Evolutionary conservation across 2,888 invertebrate genomes (phyloP).

Genomic region (Ophioninae sp.): DNA sequence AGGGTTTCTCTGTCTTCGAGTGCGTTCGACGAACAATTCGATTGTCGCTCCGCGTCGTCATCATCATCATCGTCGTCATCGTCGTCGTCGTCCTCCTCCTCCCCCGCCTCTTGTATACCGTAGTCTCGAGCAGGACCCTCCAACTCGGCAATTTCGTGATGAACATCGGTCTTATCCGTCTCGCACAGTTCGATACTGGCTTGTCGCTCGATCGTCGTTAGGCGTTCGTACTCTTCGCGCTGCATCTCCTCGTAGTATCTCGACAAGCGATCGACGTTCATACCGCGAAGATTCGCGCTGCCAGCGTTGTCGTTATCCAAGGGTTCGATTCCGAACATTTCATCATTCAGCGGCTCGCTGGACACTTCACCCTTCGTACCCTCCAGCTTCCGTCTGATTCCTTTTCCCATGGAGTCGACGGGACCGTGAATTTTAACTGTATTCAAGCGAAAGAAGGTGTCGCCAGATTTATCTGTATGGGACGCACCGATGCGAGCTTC

Average conservation of each 20-base stretch:
- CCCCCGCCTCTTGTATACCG: background rate
- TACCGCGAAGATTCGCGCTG: slow-evolving; percentile 14
- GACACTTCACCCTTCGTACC: slow-evolving; percentile 53
- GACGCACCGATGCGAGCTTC: slow-evolving; percentile 57
- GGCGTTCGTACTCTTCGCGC: slow-evolving; percentile 22
- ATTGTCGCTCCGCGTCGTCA: background rate
- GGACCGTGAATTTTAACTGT: slow-evolving; percentile 39
- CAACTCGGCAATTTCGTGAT: background rate
- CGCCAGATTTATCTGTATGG: slow-evolving; percentile 57
- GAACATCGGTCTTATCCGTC: slow-evolving; percentile 30
- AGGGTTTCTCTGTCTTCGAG: slow-evolving; percentile 5
- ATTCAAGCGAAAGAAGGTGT: slow-evolving; percentile 54
- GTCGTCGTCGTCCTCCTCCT: too few species aligned
- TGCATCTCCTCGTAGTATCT: slow-evolving; percentile 35
- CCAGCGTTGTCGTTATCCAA: slow-evolving; percentile 41
- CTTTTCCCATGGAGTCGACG: slow-evolving; percentile 56
- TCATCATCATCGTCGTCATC: too few species aligned
- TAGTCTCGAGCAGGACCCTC: background rate
- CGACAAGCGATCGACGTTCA: slow-evolving; percentile 38
- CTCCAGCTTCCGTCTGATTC: slow-evolving; percentile 58
- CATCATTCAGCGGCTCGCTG: slow-evolving; percentile 46
- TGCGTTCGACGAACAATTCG: slow-evolving; percentile 8
- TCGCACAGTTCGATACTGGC: slow-evolving; percentile 15
- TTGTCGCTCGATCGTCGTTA: slow-evolving; percentile 19
- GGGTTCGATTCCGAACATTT: slow-evolving; percentile 49